These are phyloP conservation scores for Gordius sp. DNA, from an alignment of 2,888 invertebrate species.

Conservation along the genomic window DNA sequence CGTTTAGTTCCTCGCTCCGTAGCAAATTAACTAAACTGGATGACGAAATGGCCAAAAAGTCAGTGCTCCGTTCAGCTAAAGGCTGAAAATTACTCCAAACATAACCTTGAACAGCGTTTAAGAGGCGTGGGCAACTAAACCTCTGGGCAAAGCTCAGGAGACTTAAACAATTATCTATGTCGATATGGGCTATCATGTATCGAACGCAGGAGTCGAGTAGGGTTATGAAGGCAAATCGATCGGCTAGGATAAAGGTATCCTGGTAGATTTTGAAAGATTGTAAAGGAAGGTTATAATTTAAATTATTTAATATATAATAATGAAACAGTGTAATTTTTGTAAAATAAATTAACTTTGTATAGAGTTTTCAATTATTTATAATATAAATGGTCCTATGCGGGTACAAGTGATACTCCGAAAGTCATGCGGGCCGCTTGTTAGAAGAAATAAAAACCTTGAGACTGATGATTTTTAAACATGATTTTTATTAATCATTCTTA, in stretches of 20 bases:
- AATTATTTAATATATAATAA: too few relatives aligned
- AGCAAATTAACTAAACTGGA: conserved; percentile 41
- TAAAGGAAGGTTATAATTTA: too few relatives aligned
- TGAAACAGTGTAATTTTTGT: too few relatives aligned
- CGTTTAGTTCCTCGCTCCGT: conserved; percentile 44
- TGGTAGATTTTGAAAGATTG: conserved; percentile 33
- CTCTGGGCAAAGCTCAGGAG: conserved; percentile 43
- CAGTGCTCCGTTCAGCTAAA: conserved; percentile 35
- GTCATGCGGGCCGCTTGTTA: too few relatives aligned
- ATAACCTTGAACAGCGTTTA: conserved; percentile 27
- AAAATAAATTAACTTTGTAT: too few relatives aligned
- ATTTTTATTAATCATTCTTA: too few relatives aligned
- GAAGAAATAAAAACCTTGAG: too few relatives aligned
- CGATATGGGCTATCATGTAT: conserved; percentile 38
- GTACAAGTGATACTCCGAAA: too few relatives aligned
- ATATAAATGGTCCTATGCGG: conserved; percentile 45
- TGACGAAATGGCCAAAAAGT: conserved; percentile 37
- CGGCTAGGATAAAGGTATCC: background rate
- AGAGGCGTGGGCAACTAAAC: conserved; percentile 43
- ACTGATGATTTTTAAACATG: too few relatives aligned
- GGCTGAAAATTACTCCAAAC: conserved; percentile 28
- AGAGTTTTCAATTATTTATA: too few relatives aligned
- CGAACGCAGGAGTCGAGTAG: conserved; percentile 21
- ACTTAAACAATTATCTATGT: conserved; percentile 43
- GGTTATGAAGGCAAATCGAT: background rate